Evolutionary conservation across 1,140 invertebrate genomes (phyloP).

Genomic region (Agrypnia vestita): DNA sequence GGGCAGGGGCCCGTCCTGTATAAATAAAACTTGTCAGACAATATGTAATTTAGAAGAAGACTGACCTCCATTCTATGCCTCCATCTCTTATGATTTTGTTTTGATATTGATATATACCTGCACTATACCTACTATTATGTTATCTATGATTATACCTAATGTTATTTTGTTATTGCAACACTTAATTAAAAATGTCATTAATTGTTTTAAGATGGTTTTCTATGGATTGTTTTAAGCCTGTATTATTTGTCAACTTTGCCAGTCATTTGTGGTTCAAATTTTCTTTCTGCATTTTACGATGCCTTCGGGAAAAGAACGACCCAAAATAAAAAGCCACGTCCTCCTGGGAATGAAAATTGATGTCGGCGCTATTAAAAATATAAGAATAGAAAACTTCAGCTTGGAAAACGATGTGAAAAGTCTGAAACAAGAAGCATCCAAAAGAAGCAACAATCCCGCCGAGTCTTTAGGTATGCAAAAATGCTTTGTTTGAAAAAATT

Average conservation of each 20-base stretch:
- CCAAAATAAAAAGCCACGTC: conserved; percentile 34
- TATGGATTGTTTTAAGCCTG: too few relatives aligned
- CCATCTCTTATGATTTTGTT: too few relatives aligned
- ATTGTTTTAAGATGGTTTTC: too few relatives aligned
- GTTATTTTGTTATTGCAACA: not conserved
- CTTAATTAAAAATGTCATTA: conserved; percentile 23
- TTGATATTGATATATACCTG: too few relatives aligned
- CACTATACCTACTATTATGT: too few relatives aligned
- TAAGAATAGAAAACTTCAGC: conserved; percentile 28
- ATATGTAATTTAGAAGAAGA: too few relatives aligned
- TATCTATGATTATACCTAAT: too few relatives aligned
- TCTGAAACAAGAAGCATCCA: conserved; percentile 55
- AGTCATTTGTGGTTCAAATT: conserved; percentile 14
- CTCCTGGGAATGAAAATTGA: conserved; percentile 44
- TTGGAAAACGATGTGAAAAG: conserved; percentile 41
- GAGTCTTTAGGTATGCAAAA: conserved; percentile 46
- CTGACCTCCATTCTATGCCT: too few relatives aligned
- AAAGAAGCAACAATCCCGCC: conserved; percentile 43
- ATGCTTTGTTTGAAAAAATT: not conserved
- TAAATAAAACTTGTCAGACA: too few relatives aligned
- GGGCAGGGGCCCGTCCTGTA: too few relatives aligned
- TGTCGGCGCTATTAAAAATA: conserved; percentile 36
- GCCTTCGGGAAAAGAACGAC: not conserved
- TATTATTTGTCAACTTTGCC: conserved; percentile 5
- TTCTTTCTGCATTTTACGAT: not conserved